Conservation (phyloP, 37 sponge, comb jelly and placozoan species). For the Oopsacas minuta region DNA sequence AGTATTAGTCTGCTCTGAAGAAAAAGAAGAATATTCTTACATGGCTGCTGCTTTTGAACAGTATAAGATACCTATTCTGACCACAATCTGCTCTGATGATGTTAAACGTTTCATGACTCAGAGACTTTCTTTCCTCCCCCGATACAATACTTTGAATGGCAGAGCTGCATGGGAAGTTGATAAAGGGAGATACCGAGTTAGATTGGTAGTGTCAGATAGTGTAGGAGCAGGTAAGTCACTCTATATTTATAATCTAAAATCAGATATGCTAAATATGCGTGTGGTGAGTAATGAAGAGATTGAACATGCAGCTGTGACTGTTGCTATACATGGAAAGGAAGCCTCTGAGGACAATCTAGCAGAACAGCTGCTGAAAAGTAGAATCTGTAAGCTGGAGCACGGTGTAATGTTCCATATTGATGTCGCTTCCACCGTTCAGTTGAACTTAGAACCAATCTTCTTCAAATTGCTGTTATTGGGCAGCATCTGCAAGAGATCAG, state of each 20-base stretch:
- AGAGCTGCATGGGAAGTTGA: background rate
- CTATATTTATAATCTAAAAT: background rate
- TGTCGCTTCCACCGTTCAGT: background rate
- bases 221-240: slow-evolving; percentile 17
- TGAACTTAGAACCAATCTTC: background rate
- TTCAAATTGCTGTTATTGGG: slow-evolving; percentile 1
- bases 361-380: background rate
- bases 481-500: slow-evolving; percentile 4
- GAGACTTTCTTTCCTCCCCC: background rate
- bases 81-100: background rate
- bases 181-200: background rate
- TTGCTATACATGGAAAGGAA: background rate
- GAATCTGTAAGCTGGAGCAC: background rate
- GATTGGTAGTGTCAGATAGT: background rate
- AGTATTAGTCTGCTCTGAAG: background rate
- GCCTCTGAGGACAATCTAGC: background rate
- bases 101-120: background rate
- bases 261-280: background rate
- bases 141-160: background rate
- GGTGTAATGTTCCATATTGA: background rate
- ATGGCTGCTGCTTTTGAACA: background rate
- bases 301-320: background rate
- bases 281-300: background rate
- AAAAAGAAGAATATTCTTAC: background rate
- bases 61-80: background rate